A percentile compares a stretch with the other conserved stretches of the same genome.
Conservation (phyloP, 2,113 vertebrate species). For the Archilochus colubris region DNA sequence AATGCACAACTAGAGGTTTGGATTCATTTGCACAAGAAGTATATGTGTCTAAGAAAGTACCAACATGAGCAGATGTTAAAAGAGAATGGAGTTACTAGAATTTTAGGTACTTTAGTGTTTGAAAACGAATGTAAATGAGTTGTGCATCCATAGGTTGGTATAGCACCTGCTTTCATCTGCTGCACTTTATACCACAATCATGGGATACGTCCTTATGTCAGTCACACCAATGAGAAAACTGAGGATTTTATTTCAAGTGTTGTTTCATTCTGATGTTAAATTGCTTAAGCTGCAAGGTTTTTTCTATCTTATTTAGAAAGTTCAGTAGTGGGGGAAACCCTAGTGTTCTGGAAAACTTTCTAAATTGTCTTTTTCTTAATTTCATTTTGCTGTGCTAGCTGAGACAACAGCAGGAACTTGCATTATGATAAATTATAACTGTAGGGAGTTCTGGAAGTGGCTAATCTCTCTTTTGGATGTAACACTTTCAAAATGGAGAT, state of each 20-base stretch:
- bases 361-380: neutral
- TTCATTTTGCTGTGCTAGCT: neutral
- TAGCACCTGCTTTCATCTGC: neutral
- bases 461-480: slow-evolving; percentile 23
- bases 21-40: neutral
- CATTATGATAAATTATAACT: slow-evolving; percentile 11
- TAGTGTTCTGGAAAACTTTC: neutral
- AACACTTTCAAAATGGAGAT: neutral
- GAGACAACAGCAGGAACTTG: slow-evolving; percentile 1
- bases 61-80: neutral
- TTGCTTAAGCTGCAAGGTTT: neutral
- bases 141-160: neutral
- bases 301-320: neutral
- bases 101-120: neutral
- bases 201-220: accelerated
- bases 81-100: neutral
- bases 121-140: neutral
- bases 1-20: neutral
- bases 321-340: neutral
- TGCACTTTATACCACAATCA: accelerated
- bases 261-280: neutral
- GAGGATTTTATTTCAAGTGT: neutral
- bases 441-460: neutral
- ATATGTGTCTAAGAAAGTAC: neutral
- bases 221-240: neutral